Evolutionary conservation across 53 echinoderm and acorn worm genomes (phyloP).

Genomic region (Paelopatides confundens): DNA sequence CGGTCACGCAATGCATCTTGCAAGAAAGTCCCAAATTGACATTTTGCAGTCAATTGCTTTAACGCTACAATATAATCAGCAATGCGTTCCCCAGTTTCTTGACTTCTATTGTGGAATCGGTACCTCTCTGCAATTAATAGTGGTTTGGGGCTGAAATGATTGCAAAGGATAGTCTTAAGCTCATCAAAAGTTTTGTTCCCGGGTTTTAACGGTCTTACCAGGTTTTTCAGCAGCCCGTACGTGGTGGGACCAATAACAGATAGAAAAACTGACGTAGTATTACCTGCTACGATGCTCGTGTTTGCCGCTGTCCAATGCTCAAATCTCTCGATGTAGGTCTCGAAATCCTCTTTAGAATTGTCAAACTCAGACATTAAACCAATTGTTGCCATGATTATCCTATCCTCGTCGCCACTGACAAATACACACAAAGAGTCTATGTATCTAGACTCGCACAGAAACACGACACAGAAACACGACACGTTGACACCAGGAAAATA

Average conservation of each 20-base stretch:
- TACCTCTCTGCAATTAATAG: neutral
- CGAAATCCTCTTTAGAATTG: neutral
- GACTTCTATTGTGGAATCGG: neutral
- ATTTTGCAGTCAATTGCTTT: neutral
- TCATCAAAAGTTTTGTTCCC: neutral
- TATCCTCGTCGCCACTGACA: neutral
- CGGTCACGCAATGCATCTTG: neutral
- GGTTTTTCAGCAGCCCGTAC: neutral
- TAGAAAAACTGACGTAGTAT: no score
- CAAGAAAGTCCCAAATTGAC: neutral
- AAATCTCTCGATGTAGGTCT: neutral
- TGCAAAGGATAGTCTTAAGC: no score
- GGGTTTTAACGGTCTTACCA: neutral
- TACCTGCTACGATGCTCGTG: no score
- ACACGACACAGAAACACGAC: no score
- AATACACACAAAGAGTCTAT: no score
- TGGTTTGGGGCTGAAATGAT: neutral
- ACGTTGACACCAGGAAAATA: no score
- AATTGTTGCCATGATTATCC: neutral
- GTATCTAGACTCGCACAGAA: no score
- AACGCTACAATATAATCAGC: neutral
- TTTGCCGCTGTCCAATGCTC: neutral
- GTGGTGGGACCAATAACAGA: neutral
- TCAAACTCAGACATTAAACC: neutral
- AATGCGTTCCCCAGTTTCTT: neutral